Percentiles rank a stretch among this genome's conserved stretches.
Evolutionary conservation across 2,797 vertebrate species (phyloP).

Genomic region (Coccyzus lansbergi): DNA sequence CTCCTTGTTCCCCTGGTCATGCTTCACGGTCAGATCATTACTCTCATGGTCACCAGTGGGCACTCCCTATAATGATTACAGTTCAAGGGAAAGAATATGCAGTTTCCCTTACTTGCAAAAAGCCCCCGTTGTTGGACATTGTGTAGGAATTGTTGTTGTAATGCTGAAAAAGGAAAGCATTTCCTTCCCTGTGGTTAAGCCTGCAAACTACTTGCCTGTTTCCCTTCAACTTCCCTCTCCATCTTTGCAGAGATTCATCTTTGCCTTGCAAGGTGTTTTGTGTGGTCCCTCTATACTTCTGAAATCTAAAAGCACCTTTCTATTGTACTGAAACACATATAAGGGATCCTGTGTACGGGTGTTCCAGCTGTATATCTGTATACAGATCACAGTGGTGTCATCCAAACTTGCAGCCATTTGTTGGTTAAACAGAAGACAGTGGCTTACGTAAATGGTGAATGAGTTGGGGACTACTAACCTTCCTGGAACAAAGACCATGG

Average conservation of each 20-base stretch:
- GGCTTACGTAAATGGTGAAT: not conserved
- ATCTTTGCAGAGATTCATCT: not conserved
- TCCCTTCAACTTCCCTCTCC: not conserved
- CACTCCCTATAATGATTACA: not conserved
- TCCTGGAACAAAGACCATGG: not conserved
- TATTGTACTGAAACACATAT: not conserved
- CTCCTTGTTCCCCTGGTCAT: not conserved
- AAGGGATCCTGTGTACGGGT: not conserved
- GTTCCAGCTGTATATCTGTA: not conserved
- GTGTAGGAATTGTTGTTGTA: not conserved
- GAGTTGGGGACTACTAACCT: not conserved
- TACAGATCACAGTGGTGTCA: not conserved
- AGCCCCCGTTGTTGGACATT: not conserved
- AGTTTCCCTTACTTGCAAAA: not conserved
- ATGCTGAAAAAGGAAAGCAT: not conserved
- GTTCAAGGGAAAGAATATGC: not conserved
- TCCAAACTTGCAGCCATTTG: not conserved
- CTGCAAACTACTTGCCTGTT: not conserved
- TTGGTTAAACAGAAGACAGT: not conserved
- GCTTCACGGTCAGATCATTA: not conserved
- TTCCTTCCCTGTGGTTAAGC: not conserved
- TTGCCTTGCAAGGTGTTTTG: not conserved
- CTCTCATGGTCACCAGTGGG: not conserved
- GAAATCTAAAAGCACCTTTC: not conserved
- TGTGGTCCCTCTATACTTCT: not conserved